Evolutionary conservation across 2,888 invertebrate species (phyloP), one percentile per base, ranked within the genome.

Genomic region (Macaria notata): DNA sequence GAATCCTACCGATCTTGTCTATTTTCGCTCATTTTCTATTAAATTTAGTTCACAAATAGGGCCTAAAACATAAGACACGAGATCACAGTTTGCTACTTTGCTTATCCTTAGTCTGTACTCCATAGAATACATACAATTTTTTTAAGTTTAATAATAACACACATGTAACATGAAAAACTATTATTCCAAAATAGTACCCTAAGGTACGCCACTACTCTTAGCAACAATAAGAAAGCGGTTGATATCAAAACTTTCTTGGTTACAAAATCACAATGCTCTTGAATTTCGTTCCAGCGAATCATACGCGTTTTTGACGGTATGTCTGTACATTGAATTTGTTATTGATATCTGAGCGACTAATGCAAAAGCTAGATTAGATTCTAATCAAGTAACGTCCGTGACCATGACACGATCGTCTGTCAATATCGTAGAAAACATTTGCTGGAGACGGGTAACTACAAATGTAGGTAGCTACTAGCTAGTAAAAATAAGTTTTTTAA

Each of bases 371-470:
- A 53, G 57, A 58, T 33, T 46, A 49, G 43, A 49, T 9, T 45
- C 41, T 49, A 58, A 58, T 58, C 53, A 29, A n/a, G 36, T 46
- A 47, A 33, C 41, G 53, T 46, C 57, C 53, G 49, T 58, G 49
- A 53, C 57, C 57, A 49, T 58, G 57, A 58, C 53, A 46, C 29
- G 46, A 52, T 6, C 49, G 45, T 46, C 43, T 53, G 49, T 49
- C 52, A 56, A 53, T 53, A 19, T 19, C 19, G 2, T 19, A 19
- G 19, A 19, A 19, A 19, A 19, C 19, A 19, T 19, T 19, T 19
- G 19, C 19, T 19, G 19, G 19, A 19, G 19, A 19, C 19, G 19
- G 19, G 19, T 19, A 1, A 19, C 19, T 19, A 19, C 19, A 19
- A 1, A 19, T 19, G 19, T n/a, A n/a, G n/a, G n/a, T n/a, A n/a